A percentile compares a stretch with the other conserved stretches of the same genome.
These are phyloP conservation scores for Poecilia gillii DNA, from an alignment of 2,797 vertebrate genomes.

Conservation along the genomic window DNA sequence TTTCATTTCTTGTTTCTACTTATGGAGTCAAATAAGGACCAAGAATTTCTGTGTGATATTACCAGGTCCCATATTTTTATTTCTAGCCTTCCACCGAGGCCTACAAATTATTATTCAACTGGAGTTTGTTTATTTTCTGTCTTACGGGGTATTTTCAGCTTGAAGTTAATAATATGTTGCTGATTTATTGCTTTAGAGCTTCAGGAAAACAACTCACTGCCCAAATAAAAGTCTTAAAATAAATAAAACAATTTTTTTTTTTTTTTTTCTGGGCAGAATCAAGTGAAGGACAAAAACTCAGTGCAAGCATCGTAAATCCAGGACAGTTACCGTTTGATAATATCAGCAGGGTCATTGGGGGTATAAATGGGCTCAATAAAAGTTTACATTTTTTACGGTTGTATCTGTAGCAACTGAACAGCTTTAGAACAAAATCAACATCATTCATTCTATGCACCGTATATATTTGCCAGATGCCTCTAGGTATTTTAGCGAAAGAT, in stretches of 20 bases:
- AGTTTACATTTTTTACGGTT: constrained; percentile 64
- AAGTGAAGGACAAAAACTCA: constrained; percentile 49
- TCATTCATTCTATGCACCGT: constrained; percentile 12
- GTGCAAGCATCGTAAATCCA: constrained; percentile 71
- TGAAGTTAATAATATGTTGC: constrained; percentile 25
- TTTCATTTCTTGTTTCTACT: not conserved
- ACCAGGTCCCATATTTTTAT: not conserved
- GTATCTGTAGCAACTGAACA: constrained; percentile 56
- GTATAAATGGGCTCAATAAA: constrained; percentile 78
- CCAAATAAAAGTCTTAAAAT: constrained; percentile 55
- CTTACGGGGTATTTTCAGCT: constrained; percentile 4
- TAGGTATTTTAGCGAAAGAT: not conserved
- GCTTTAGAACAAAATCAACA: constrained; percentile 43
- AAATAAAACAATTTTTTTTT: constrained; percentile 33
- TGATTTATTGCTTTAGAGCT: constrained; percentile 30
- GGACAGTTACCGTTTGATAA: constrained; percentile 75
- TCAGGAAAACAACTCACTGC: constrained; percentile 47
- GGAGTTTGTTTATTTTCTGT: constrained; percentile 13
- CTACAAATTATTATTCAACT: constrained; percentile 8
- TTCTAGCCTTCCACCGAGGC: not conserved
- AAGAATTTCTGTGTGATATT: not conserved
- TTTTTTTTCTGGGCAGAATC: constrained; percentile 15
- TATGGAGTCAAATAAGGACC: not conserved
- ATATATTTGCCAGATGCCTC: constrained; percentile 15
- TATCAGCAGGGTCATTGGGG: constrained; percentile 74